Percentiles rank a stretch among this genome's conserved stretches.
Evolutionary conservation across 92 coral and sea anemone species (phyloP).

Genomic region (Epizoanthus illoricatus): DNA sequence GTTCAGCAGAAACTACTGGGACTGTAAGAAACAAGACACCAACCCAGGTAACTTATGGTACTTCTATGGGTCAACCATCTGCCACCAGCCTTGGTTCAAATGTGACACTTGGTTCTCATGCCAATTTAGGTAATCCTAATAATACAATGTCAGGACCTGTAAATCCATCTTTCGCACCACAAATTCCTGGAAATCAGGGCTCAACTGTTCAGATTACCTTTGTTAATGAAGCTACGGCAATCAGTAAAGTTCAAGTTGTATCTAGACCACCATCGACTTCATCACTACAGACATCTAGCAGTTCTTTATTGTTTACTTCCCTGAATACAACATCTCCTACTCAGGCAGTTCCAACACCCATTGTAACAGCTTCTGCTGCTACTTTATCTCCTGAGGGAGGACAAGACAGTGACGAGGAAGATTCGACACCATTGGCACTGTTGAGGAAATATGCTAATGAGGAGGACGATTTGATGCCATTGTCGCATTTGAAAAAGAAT

Average conservation of each 20-base stretch:
- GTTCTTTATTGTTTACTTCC: slow-evolving; percentile 11
- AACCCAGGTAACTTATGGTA: neutral
- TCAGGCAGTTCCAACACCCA: slow-evolving; percentile 38
- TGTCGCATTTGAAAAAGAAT: slow-evolving; percentile 35
- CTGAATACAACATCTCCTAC: slow-evolving; percentile 26
- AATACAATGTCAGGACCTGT: neutral
- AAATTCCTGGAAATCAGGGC: neutral
- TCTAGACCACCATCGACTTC: slow-evolving; percentile 22
- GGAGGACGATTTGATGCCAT: slow-evolving; percentile 32
- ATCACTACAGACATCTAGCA: neutral
- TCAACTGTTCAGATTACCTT: slow-evolving; percentile 30
- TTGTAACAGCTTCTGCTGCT: slow-evolving; percentile 19
- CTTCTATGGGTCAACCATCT: slow-evolving; percentile 17
- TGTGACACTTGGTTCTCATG: slow-evolving; percentile 1
- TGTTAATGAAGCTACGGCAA: slow-evolving; percentile 38
- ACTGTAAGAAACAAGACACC: neutral
- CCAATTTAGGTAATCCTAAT: neutral
- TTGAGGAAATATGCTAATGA: slow-evolving; percentile 20
- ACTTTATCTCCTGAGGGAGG: neutral
- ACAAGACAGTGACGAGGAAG: slow-evolving; percentile 22
- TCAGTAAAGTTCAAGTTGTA: slow-evolving; percentile 34
- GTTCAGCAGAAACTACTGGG: neutral
- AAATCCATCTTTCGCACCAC: neutral
- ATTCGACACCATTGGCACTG: slow-evolving; percentile 34
- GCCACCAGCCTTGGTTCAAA: neutral